Evolutionary conservation across 2,888 invertebrate genomes (phyloP).

Genomic region (Polia nebulosa): DNA sequence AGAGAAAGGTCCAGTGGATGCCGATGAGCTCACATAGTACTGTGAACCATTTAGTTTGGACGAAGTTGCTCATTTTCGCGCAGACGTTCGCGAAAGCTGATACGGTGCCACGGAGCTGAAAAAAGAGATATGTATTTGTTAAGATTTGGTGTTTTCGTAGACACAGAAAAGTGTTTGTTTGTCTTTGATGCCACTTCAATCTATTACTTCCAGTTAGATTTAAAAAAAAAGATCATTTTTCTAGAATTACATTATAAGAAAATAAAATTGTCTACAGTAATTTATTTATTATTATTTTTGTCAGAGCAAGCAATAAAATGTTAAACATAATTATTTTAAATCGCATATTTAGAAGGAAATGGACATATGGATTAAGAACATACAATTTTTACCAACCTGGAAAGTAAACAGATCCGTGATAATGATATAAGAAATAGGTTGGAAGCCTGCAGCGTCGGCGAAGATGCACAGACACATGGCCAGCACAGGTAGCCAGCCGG

Average conservation of each 20-base stretch:
- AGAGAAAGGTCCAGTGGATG: slow-evolving; percentile 86
- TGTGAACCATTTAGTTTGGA: slow-evolving; percentile 88
- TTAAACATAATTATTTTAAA: not conserved
- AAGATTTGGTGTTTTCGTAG: not conserved
- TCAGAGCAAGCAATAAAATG: slow-evolving; percentile 2
- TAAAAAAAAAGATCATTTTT: too few species aligned
- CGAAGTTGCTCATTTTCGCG: slow-evolving; percentile 86
- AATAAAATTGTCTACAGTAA: not conserved
- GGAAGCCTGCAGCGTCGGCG: slow-evolving; percentile 87
- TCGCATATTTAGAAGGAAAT: too few species aligned
- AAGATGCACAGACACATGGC: slow-evolving; percentile 88
- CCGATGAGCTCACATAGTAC: slow-evolving; percentile 81
- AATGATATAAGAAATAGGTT: slow-evolving; percentile 87
- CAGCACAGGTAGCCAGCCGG: slow-evolving; percentile 86
- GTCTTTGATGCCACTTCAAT: too few species aligned
- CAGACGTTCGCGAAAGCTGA: slow-evolving; percentile 86
- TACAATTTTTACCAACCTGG: slow-evolving; percentile 76
- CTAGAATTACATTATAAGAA: not conserved
- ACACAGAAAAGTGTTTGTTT: not conserved
- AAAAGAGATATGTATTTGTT: slow-evolving; percentile 39
- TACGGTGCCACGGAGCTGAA: slow-evolving; percentile 86
- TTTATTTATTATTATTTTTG: too few species aligned
- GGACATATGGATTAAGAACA: not conserved
- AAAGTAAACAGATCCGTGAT: slow-evolving; percentile 87
- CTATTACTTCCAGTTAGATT: too few species aligned